Evolutionary conservation across 2,113 vertebrate species (phyloP), one percentile per base, ranked within the genome.

Genomic region (Chaenocephalus aceratus): DNA sequence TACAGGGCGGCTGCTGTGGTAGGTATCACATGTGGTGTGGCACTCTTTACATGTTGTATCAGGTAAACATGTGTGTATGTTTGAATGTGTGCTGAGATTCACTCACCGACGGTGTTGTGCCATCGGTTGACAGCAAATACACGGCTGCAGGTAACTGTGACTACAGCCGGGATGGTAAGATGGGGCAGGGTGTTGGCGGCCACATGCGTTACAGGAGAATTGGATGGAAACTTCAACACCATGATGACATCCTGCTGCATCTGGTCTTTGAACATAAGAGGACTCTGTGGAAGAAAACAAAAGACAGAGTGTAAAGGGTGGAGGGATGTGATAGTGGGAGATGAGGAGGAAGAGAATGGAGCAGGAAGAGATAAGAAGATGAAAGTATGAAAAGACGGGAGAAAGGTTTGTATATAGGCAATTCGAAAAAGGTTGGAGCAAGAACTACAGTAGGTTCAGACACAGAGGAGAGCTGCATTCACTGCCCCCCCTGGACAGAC

Each of bases 241-340:
- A 99, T 99, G 90, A 99, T 98, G 86, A 99, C 98, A 85, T 99
- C 98, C 94, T 99, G 98, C 92, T 99, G 98, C 97, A 99, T 97
- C 95, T 99, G 98, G 94, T 99, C 98, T 95, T 99, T 99, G 95
- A 99, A 99, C 97, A 99, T 98, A 93, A 99, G 97, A 0, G 98
- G 97, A 86, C 97, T 99, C 98, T 99, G 97, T 91, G 96, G 97
- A 96, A 98, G 97, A 97, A 99, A 98, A 97, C 97, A 98, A 97
- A 98, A 94, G 80, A 76, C 64, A 51, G 70, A 62, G 77, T 68
- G 52, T 66, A 61, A 78, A 72, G 79, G 89, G 94, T 95, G 94
- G 94, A 89, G 93, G 68, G 72, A 21, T 58, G 64, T 30, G 48
- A 76, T 70, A 80, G 62, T 23, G 23, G 54, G n/a, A 73, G 45